These are phyloP conservation scores for pig (Sus scrofa) DNA, from an alignment of 2,113 vertebrate genomes.

Conservation along the genomic window T2T-Sscrofa CM000819.6:117665501-117666000, in stretches of 20 bases:
- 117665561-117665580: neutral
- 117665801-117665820: neutral
- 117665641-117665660: no score
- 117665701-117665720: neutral
- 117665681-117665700: neutral
- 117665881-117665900: neutral
- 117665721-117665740: neutral
- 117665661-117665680: neutral
- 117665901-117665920: conserved; percentile 6
- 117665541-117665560: neutral
- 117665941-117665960: neutral
- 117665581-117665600: neutral
- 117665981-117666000: neutral
- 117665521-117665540: conserved; percentile 5
- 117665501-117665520: neutral
- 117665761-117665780: conserved; percentile 21
- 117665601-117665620: no score
- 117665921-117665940: conserved; percentile 8
- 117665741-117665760: neutral
- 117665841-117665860: neutral
- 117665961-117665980: neutral
- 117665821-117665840: neutral
- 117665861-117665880: conserved; percentile 6
- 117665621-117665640: no score
- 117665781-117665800: neutral